These are phyloP conservation scores for Cyprinodon brontotheroides DNA, from an alignment of 2,113 vertebrate genomes.

Conservation along the genomic window DNA sequence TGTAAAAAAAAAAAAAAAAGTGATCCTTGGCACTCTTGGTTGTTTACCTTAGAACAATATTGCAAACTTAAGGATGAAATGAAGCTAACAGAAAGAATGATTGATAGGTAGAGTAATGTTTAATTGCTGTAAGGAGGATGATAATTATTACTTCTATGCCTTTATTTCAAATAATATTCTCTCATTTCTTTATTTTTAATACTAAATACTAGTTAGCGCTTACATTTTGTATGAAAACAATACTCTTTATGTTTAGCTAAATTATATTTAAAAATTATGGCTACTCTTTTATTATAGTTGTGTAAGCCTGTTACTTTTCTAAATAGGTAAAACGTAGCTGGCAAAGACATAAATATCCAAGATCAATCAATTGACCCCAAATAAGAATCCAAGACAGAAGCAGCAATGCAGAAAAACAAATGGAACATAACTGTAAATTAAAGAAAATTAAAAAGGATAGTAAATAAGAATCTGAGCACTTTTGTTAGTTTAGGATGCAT, in stretches of 20 bases:
- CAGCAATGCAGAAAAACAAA: slow-evolving; percentile 18
- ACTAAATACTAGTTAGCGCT: no score
- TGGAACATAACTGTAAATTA: slow-evolving; percentile 12
- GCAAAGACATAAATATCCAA: background rate
- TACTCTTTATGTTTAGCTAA: background rate
- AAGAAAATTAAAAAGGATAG: slow-evolving; percentile 12
- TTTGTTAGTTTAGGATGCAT: slow-evolving; percentile 63
- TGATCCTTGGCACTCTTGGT: no score
- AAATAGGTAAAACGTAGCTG: slow-evolving; percentile 2
- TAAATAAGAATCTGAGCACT: slow-evolving; percentile 37
- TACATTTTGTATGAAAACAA: background rate
- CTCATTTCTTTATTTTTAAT: no score
- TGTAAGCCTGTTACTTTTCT: background rate
- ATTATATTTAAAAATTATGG: background rate
- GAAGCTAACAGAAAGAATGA: no score
- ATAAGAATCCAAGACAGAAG: slow-evolving; percentile 14
- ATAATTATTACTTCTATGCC: no score
- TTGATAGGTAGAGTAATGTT: no score
- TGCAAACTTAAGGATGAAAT: no score
- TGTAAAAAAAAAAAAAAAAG: no score
- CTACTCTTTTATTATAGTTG: no score
- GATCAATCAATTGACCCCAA: slow-evolving; percentile 11
- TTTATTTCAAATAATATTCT: no score
- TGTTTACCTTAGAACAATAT: no score
- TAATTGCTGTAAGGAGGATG: no score